phyloP scores from a whole-genome alignment of 2,888 invertebrate species.

The Epinotia ramella region DNA sequence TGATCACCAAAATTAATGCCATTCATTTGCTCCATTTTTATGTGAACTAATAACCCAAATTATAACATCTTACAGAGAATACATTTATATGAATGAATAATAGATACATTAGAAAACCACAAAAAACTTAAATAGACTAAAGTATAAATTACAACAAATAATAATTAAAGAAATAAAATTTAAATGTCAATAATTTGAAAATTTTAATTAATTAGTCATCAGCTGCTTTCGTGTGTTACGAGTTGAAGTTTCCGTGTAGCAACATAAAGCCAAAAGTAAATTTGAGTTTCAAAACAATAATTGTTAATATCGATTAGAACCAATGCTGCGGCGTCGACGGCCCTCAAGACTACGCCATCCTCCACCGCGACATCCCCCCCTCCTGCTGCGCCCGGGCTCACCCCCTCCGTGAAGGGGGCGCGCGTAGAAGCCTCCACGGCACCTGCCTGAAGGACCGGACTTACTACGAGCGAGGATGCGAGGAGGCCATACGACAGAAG shows the following conservation, averaged over 20 bases:
- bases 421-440: constrained; percentile 71
- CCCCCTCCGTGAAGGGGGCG: constrained; percentile 75
- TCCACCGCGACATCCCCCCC: constrained; percentile 84
- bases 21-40: too few relatives aligned
- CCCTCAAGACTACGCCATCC: constrained; percentile 85
- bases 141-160: too few relatives aligned
- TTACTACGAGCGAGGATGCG: constrained; percentile 72
- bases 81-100: too few relatives aligned
- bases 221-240: too few relatives aligned
- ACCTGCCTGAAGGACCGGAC: constrained; percentile 67
- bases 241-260: background rate
- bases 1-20: too few relatives aligned
- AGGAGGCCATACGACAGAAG: constrained; percentile 68
- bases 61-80: too few relatives aligned
- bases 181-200: too few relatives aligned
- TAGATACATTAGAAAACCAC: too few relatives aligned
- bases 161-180: too few relatives aligned
- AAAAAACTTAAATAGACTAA: too few relatives aligned
- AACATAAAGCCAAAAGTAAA: background rate
- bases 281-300: background rate
- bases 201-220: too few relatives aligned
- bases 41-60: too few relatives aligned
- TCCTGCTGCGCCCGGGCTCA: constrained; percentile 86
- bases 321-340: constrained; percentile 87
- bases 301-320: constrained; percentile 66